Evolutionary conservation across 2,113 vertebrate genomes (phyloP), one percentile per base, ranked within the genome.

Genomic region (Calypte anna): DNA sequence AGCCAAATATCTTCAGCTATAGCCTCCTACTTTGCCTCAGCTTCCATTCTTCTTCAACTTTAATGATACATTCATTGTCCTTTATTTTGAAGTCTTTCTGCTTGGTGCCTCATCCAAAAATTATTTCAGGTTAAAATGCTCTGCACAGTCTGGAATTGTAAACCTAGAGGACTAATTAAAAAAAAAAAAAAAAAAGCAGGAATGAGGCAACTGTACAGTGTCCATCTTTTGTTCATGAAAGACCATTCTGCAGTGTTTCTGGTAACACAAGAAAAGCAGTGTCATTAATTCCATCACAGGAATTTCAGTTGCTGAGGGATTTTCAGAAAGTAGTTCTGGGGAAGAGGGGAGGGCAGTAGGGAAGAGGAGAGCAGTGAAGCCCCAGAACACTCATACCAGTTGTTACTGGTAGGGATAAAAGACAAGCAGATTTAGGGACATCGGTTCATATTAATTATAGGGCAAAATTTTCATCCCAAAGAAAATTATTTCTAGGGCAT

Each of bases 51-150:
- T 61, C 25, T 59, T 72, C 38, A 63, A 22, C 48, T 72, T 11
- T 19, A 5, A 23, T 1, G 7, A 8, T 4, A 3, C 7, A 20
- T 18, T 38, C 5, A 9, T 4, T 57, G 17, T 6, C 25, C 58
- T 11, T 61, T 0, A 13, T 53, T 64, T 38, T 51, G 33, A 38
- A 22, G 27, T 14, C 12, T 17, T 59, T 8, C 33, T 44, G 53
- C 17, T 48, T 44, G 16, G 3, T 8, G 4, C 13, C 48, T 82
- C 31, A 9, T 31, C 15, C 36, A 66, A 36, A 27, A 27, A 40
- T 79, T 40, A 43, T 84, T 78, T 28, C 62, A 63, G 43, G 19
- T 31, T n/a, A 28, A 82, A 87, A 55, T 7, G 7, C 4, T 66
- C 64, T 38, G 19, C 2, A 0, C 18, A 20, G 33, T 25, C 33